phyloP scores from a whole-genome alignment of 2,797 vertebrate genomes.

The Sciurus vulgaris region DNA sequence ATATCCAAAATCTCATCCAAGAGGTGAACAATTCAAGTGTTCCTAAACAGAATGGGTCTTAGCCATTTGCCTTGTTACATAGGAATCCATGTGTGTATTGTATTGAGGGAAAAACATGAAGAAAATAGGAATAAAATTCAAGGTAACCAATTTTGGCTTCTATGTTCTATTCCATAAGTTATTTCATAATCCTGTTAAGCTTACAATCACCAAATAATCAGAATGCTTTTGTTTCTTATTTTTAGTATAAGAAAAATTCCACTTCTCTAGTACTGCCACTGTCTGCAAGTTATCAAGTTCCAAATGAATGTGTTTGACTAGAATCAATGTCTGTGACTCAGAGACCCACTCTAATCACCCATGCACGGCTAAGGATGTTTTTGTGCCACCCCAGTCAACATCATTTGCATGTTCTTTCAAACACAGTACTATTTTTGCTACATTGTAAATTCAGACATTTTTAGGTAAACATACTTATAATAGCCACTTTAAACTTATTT shows the following conservation, averaged over 20 bases:
- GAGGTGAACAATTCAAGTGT: not conserved
- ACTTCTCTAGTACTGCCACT: not conserved
- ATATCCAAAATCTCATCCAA: not conserved
- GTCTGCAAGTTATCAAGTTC: not conserved
- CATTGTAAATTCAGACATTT: not conserved
- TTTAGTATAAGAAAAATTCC: not conserved
- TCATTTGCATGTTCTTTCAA: not conserved
- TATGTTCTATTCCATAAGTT: not conserved
- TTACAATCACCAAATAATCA: constrained; percentile 47
- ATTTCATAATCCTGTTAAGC: constrained; percentile 30
- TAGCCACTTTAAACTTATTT: not conserved
- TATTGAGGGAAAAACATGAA: not conserved
- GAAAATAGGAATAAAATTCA: constrained; percentile 32
- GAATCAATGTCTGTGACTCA: not conserved
- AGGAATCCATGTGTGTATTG: not conserved
- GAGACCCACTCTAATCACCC: not conserved
- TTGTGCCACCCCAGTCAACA: not conserved
- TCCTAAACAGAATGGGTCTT: not conserved
- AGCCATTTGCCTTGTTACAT: not conserved
- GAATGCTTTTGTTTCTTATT: not conserved
- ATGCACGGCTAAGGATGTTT: not conserved
- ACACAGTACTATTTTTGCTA: not conserved
- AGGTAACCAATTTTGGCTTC: not conserved
- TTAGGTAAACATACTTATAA: constrained; percentile 6
- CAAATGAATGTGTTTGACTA: not conserved